Percentiles rank a stretch among this genome's conserved stretches.
phyloP scores from a whole-genome alignment of 2,888 invertebrate species.

The Sepioteuthis lessoniana region DNA sequence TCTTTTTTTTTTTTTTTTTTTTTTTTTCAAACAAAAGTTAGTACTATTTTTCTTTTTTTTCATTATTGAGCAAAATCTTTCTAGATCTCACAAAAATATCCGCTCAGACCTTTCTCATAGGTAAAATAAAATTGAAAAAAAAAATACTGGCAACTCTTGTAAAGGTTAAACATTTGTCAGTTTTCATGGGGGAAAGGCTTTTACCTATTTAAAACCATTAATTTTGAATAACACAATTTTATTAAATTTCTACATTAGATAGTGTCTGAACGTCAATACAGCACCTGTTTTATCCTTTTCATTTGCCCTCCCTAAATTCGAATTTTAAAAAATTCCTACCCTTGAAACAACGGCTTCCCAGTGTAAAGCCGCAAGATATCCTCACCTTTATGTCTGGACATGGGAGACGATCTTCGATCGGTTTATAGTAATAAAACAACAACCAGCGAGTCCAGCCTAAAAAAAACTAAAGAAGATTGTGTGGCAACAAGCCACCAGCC shows the following conservation, averaged over 20 bases:
- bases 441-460: not conserved
- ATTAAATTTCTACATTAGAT: not conserved
- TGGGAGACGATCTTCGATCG: conserved; percentile 44
- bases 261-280: not conserved
- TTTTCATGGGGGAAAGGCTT: not conserved
- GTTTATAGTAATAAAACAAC: not conserved
- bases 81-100: no score
- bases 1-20: not conserved
- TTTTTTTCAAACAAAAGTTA: not conserved
- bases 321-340: no score
- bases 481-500: not conserved
- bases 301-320: no score
- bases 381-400: conserved; percentile 35
- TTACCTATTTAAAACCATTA: not conserved
- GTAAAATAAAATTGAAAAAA: no score
- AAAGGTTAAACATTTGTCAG: not conserved
- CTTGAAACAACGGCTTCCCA: not conserved
- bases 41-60: no score
- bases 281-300: no score
- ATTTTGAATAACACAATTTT: not conserved
- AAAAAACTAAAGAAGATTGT: not conserved
- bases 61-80: no score
- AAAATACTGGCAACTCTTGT: not conserved
- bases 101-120: no score
- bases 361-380: not conserved